Evolutionary conservation across 2,113 vertebrate genomes (phyloP).

Genomic region (Trichomycterus rosablanca): DNA sequence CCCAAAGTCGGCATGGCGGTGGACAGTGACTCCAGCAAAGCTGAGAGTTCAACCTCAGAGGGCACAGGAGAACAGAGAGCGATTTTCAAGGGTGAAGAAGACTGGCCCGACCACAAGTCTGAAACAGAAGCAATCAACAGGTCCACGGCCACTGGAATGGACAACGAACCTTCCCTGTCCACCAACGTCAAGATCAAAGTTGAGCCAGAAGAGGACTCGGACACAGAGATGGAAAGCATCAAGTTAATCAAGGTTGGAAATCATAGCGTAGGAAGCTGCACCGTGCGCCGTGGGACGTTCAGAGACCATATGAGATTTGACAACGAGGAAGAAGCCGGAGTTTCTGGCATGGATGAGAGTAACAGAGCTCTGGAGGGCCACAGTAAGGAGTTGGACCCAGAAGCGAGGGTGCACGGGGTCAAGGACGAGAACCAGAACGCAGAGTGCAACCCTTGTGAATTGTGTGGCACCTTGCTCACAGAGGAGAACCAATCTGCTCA

Average conservation of each 20-base stretch:
- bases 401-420: slow-evolving; percentile 48
- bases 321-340: slow-evolving; percentile 69
- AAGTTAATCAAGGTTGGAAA: slow-evolving; percentile 80
- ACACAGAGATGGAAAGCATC: slow-evolving; percentile 75
- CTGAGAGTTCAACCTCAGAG: slow-evolving; percentile 77
- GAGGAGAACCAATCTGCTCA: slow-evolving; percentile 88
- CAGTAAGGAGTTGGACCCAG: slow-evolving; percentile 50
- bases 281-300: slow-evolving; percentile 49
- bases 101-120: slow-evolving; percentile 66
- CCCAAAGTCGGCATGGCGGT: slow-evolving; percentile 61
- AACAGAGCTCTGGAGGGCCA: slow-evolving; percentile 62
- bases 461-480: slow-evolving; percentile 80
- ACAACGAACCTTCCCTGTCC: slow-evolving; percentile 68
- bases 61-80: slow-evolving; percentile 68
- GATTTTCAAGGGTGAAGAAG: slow-evolving; percentile 75
- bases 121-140: slow-evolving; percentile 53
- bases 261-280: slow-evolving; percentile 59
- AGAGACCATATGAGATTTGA: slow-evolving; percentile 54
- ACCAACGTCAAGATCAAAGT: slow-evolving; percentile 82
- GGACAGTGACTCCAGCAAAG: slow-evolving; percentile 76
- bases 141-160: slow-evolving; percentile 67
- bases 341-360: slow-evolving; percentile 68
- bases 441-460: slow-evolving; percentile 74
- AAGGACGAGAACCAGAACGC: slow-evolving; percentile 60
- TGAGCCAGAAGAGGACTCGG: slow-evolving; percentile 79